These are phyloP conservation scores for Odontocerum albicorne DNA, from an alignment of 2,888 invertebrate species.

Conservation along the genomic window DNA sequence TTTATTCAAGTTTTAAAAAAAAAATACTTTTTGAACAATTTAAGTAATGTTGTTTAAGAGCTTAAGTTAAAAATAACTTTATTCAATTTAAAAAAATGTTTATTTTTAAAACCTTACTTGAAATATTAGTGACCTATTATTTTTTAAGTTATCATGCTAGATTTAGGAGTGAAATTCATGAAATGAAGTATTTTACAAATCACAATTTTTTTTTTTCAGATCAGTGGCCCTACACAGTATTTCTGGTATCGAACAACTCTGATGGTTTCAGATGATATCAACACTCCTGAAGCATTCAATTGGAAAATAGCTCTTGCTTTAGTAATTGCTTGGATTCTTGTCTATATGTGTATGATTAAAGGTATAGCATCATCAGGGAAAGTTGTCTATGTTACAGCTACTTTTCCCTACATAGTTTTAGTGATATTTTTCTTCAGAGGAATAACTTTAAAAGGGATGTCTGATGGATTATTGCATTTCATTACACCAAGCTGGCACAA, in stretches of 20 bases:
- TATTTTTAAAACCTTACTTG: no score
- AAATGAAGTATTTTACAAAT: no score
- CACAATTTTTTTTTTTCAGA: constrained; percentile 60
- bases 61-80: no score
- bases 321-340: constrained; percentile 88
- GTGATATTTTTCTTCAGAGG: constrained; percentile 96
- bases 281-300: constrained; percentile 84
- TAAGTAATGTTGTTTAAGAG: no score
- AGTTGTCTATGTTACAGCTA: constrained; percentile 95
- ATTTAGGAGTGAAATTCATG: no score
- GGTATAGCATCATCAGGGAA: constrained; percentile 97
- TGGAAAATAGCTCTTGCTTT: constrained; percentile 89
- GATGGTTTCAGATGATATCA: constrained; percentile 86
- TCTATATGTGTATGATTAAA: constrained; percentile 96
- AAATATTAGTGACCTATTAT: no score
- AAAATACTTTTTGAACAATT: no score
- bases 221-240: constrained; percentile 88
- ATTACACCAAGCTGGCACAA: constrained; percentile 93
- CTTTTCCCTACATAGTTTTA: constrained; percentile 93
- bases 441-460: constrained; percentile 84
- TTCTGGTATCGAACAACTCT: constrained; percentile 95
- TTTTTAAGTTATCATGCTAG: no score
- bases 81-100: no score
- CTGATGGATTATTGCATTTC: constrained; percentile 83
- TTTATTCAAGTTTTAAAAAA: no score